Conservation (phyloP, 2,888 invertebrate species). For the Drosophila stalkeri region DNA sequence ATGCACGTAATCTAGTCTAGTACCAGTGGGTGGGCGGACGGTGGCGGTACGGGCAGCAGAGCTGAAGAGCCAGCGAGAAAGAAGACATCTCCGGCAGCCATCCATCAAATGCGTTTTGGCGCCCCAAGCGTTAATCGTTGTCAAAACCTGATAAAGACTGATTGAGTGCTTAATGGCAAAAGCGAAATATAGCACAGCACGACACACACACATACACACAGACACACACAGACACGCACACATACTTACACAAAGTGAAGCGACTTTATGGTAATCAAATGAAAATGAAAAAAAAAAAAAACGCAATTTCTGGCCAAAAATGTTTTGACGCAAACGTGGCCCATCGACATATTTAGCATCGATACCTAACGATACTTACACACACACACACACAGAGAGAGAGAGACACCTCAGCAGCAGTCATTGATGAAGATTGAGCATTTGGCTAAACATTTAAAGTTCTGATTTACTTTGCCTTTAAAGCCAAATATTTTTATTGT, state of each 20-base stretch:
- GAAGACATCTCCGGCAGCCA: constrained; percentile 62
- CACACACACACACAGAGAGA: neutral
- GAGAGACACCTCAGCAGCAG: constrained; percentile 1
- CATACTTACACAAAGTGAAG: constrained; percentile 26
- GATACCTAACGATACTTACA: constrained; percentile 9
- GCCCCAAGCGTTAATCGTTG: constrained; percentile 79
- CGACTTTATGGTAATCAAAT: constrained; percentile 67
- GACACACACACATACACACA: constrained; percentile 19
- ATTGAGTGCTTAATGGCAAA: constrained; percentile 81
- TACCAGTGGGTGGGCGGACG: neutral
- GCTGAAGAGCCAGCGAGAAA: constrained; percentile 3
- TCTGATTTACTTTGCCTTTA: constrained; percentile 67
- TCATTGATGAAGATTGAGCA: constrained; percentile 73
- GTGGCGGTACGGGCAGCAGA: neutral
- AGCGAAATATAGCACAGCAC: constrained; percentile 27
- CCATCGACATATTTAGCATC: constrained; percentile 29
- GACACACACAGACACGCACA: constrained; percentile 14
- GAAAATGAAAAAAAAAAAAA: constrained; percentile 36
- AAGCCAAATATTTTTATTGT: constrained; percentile 68
- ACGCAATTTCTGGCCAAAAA: constrained; percentile 40
- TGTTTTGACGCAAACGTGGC: constrained; percentile 27
- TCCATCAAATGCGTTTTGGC: constrained; percentile 76
- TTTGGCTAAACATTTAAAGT: constrained; percentile 41
- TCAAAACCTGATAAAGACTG: constrained; percentile 82
- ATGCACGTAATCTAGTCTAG: constrained; percentile 25